Base-by-base conservation (phyloP, 2,888 invertebrate genomes). In the Caradrina clavipalpis region DNA sequence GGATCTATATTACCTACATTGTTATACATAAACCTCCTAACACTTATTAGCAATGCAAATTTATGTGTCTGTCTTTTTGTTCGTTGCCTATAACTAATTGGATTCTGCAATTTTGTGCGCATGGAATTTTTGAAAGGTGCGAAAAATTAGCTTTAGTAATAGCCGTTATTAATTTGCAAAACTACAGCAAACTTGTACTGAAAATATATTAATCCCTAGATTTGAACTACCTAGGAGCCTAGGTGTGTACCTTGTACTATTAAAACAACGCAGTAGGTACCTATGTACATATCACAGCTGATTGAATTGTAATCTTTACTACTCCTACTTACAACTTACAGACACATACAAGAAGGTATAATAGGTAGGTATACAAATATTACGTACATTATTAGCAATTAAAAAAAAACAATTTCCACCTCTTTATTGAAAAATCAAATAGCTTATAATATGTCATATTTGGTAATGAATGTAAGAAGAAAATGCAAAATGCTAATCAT, bases 31-130 rank as follows among this genome's bases (percentile, higher is more conserved):
- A 49, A 59, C 17, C 60, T 50, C 17, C 60, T 50, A 57, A 57
- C 26, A 19, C 21, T n/a, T 53, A 74, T 79, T 75, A 69, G 62
- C 68, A 75, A 81, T 85, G 64, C 67, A 72, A 64, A 68, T 45
- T 45, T 5, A 45, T 17, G 62, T 82, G 69, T 80, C 13, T 17
- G 47, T 60, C 13, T 49, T 49, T 69, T 58, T 73, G 53, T 55
- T 53, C 42, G n/a, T 45, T 10, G 15, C 15, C 15, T 21, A 4
- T 6, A 4, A 2, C 8, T 39, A 49, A 53, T 17, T 13, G 11
- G 22, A n/a, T 47, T 49, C 31, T 26, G 4, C n/a, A 70, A 56
- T 65, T 62, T 35, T 3, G 17, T 39, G 54, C 17, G n/a, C 54
- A n/a, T 51, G 61, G 39, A 19, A 22, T 11, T 42, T 45, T 26